Evolutionary conservation across 1,140 invertebrate genomes (phyloP).

Genomic region (Leptinotarsa undecemlineata): DNA sequence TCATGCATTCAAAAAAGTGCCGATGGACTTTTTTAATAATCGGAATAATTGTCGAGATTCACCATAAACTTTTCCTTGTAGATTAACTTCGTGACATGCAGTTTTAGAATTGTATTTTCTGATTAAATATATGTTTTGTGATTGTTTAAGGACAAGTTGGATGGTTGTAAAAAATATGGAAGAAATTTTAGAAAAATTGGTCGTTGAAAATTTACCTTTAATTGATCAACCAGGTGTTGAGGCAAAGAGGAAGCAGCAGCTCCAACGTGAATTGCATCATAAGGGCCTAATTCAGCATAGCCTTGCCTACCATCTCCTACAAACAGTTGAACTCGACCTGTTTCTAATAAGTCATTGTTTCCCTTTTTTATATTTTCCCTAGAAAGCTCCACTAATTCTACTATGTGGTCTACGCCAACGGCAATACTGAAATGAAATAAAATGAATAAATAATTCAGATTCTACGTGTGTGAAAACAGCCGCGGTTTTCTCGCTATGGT

Average conservation of each 20-base stretch:
- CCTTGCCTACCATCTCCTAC: constrained; percentile 87
- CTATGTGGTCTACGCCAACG: constrained; percentile 93
- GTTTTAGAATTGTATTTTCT: too few species aligned
- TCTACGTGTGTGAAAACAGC: too few species aligned
- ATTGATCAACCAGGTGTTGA: constrained; percentile 64
- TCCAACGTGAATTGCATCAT: constrained; percentile 93
- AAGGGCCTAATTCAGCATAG: constrained; percentile 73
- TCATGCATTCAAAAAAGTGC: too few species aligned
- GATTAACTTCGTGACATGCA: too few species aligned
- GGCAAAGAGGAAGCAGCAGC: constrained; percentile 83
- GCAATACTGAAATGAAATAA: constrained; percentile 55
- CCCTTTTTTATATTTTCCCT: constrained; percentile 78
- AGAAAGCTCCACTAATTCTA: constrained; percentile 78
- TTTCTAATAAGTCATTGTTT: constrained; percentile 68
- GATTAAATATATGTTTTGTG: too few species aligned
- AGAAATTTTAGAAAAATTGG: too few species aligned
- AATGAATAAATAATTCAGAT: background rate
- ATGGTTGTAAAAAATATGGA: too few species aligned
- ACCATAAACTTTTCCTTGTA: too few species aligned
- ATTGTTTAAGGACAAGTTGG: too few species aligned
- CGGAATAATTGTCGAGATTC: too few species aligned
- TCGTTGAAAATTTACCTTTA: constrained; percentile 56
- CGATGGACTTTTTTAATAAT: too few species aligned
- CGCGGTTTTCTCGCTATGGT: too few species aligned
- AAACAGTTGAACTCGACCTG: constrained; percentile 71